These are phyloP conservation scores for Ornithoptera priamus DNA, from an alignment of 2,888 invertebrate species.

Conservation along the genomic window DNA sequence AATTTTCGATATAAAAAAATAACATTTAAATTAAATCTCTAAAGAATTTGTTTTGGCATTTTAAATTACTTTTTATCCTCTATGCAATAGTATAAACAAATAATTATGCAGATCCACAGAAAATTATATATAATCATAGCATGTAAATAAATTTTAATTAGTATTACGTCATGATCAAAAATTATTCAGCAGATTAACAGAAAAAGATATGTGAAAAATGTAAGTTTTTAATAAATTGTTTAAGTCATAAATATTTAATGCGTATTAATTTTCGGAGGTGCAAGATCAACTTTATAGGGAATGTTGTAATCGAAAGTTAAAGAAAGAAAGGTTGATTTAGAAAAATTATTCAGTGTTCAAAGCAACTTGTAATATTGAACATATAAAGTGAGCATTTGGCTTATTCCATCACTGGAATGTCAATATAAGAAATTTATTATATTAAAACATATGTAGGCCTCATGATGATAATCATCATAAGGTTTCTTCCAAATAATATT, in stretches of 20 bases:
- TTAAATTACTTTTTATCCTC: too few relatives aligned
- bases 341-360: conserved; percentile 12
- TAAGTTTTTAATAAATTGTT: conserved; percentile 21
- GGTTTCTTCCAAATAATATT: too few relatives aligned
- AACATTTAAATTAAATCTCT: too few relatives aligned
- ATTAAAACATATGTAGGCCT: conserved; percentile 44
- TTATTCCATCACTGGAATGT: conserved; percentile 74
- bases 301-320: conserved; percentile 37
- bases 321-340: conserved; percentile 31
- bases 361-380: conserved; percentile 33
- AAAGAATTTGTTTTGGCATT: too few relatives aligned
- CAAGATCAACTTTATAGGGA: conserved; percentile 35
- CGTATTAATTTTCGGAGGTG: conserved; percentile 43
- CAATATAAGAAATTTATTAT: conserved; percentile 43
- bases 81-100: too few relatives aligned
- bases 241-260: conserved; percentile 42
- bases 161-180: too few relatives aligned
- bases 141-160: too few relatives aligned
- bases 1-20: too few relatives aligned
- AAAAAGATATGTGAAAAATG: neutral
- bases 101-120: too few relatives aligned
- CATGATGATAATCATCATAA: too few relatives aligned
- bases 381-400: conserved; percentile 54
- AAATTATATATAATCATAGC: too few relatives aligned
- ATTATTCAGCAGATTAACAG: too few relatives aligned